A percentile compares a stretch with the other conserved stretches of the same genome.
These are phyloP conservation scores for Mastomys coucha DNA, from an alignment of 2,113 vertebrate genomes.

Conservation along the genomic window DNA sequence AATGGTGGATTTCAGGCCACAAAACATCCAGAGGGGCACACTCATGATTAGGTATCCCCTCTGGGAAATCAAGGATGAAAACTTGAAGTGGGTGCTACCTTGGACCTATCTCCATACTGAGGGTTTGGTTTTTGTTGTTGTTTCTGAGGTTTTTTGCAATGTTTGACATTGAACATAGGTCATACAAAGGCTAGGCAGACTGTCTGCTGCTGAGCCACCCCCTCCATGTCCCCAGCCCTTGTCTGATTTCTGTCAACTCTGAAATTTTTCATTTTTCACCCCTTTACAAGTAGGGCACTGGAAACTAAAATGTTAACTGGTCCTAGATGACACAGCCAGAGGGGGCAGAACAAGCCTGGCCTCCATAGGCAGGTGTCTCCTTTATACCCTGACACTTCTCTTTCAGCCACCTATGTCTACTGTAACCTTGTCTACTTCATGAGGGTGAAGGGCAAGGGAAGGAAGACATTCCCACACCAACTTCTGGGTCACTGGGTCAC, in stretches of 20 bases:
- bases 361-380: background rate
- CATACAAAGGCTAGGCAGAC: background rate
- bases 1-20: background rate
- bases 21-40: background rate
- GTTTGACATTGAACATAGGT: background rate
- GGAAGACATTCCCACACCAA: background rate
- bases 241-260: background rate
- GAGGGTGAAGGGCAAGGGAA: background rate
- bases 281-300: background rate
- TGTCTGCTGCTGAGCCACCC: background rate
- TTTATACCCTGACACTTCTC: rapidly evolving
- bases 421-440: background rate
- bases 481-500: too few relatives aligned
- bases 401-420: too few relatives aligned
- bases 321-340: background rate
- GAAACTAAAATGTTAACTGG: background rate
- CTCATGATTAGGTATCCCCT: background rate
- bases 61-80: background rate
- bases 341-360: background rate
- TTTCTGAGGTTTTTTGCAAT: background rate
- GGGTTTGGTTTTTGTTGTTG: background rate
- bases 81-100: background rate
- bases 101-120: background rate
- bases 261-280: background rate
- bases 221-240: background rate